A percentile compares a stretch with the other conserved stretches of the same genome.
Evolutionary conservation across 1,140 invertebrate genomes (phyloP).

Genomic region (Callitettix versicolor): DNA sequence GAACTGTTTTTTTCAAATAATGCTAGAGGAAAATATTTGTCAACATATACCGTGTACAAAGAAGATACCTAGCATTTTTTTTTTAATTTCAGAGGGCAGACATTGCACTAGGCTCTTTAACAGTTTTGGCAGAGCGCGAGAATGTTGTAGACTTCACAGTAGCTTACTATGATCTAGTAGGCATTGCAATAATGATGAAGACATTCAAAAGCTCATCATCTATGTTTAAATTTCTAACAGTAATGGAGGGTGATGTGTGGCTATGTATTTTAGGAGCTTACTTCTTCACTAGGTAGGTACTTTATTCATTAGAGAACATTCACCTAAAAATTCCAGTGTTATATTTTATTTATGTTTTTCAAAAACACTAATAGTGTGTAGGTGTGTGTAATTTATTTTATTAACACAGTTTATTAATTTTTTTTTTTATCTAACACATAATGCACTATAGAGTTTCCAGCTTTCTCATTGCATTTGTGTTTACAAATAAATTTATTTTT

Average conservation of each 20-base stretch:
- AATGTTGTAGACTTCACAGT: conserved; percentile 92
- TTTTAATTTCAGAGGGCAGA: conserved; percentile 65
- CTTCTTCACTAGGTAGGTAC: conserved; percentile 75
- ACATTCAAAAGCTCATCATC: conserved; percentile 70
- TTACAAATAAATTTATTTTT: conserved; percentile 25
- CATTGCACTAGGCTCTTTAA: conserved; percentile 76
- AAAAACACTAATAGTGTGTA: neutral
- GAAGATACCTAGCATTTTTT: too few species aligned
- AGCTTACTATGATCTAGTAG: conserved; percentile 90
- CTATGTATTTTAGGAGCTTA: conserved; percentile 90
- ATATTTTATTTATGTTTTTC: neutral
- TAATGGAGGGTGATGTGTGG: conserved; percentile 93
- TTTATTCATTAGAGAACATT: too few species aligned
- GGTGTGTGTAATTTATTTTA: too few species aligned
- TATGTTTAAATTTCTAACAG: conserved; percentile 93
- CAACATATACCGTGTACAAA: too few species aligned
- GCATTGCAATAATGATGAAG: conserved; percentile 85
- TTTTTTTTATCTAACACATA: too few species aligned
- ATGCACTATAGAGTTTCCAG: neutral
- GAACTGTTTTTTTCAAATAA: too few species aligned
- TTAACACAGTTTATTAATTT: too few species aligned
- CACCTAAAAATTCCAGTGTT: too few species aligned
- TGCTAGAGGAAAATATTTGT: too few species aligned
- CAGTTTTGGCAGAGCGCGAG: conserved; percentile 89
- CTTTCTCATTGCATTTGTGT: neutral